A percentile compares a stretch with the other conserved stretches of the same genome.
Conservation (phyloP, 2,113 vertebrate genomes). For the Ctenodactylus gundi region DNA sequence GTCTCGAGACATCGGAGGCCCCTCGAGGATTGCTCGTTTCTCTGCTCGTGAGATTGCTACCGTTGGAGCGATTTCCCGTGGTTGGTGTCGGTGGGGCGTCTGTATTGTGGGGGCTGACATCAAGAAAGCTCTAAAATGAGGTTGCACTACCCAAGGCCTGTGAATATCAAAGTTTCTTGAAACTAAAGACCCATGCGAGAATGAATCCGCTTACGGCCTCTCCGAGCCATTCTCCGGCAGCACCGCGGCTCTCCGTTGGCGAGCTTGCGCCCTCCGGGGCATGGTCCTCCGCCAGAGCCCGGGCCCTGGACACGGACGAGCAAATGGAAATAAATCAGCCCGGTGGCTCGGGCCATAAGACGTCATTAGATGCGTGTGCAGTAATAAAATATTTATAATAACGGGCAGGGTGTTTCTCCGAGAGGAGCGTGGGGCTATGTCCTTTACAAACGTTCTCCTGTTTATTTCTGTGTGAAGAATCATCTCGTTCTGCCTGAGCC, state of each 20-base stretch:
- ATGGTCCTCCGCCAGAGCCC: neutral
- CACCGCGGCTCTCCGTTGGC: neutral
- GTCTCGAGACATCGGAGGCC: neutral
- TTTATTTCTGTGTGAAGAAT: conserved; percentile 56
- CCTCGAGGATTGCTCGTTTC: neutral
- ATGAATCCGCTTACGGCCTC: conserved; percentile 18
- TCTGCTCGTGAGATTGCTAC: conserved; percentile 6
- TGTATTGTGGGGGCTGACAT: neutral
- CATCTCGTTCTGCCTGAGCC: neutral
- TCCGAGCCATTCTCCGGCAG: neutral
- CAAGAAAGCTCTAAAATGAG: conserved; percentile 56
- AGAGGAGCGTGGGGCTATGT: conserved; percentile 34
- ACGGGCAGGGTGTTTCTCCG: conserved; percentile 19
- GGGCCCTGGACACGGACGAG: neutral
- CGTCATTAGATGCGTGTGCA: neutral
- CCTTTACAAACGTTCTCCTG: conserved; percentile 62
- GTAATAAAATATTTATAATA: conserved; percentile 67
- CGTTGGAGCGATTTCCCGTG: neutral
- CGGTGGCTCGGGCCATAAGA: neutral
- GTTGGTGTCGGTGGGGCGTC: neutral
- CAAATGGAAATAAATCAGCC: conserved; percentile 29
- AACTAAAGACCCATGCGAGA: conserved; percentile 66
- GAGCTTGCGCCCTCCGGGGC: neutral
- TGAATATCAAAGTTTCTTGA: conserved; percentile 69
- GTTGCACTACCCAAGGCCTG: conserved; percentile 64